Conservation (phyloP, 2,797 vertebrate genomes). For the Sebastes itinus region DNA sequence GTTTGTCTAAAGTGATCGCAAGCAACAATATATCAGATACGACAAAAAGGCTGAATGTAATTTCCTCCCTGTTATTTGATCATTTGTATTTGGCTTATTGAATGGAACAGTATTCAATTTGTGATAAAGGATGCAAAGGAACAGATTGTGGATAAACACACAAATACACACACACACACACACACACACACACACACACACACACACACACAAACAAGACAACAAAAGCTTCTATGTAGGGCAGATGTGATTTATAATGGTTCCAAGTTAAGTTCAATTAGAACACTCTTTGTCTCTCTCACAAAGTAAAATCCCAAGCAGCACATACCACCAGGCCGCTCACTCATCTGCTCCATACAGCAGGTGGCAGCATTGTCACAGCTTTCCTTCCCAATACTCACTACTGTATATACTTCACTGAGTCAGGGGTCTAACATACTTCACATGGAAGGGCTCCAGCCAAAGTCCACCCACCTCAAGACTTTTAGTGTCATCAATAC, state of each 20-base stretch:
- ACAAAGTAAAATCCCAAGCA: constrained; percentile 10
- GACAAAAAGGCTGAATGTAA: constrained; percentile 64
- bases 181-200: constrained; percentile 37
- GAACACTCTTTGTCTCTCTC: constrained; percentile 27
- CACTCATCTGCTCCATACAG: constrained; percentile 52
- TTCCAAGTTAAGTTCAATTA: constrained; percentile 54
- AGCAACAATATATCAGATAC: constrained; percentile 68
- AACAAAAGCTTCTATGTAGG: constrained; percentile 39
- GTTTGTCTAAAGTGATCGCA: constrained; percentile 58
- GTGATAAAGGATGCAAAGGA: constrained; percentile 52
- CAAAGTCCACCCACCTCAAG: constrained; percentile 35
- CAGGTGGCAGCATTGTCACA: constrained; percentile 84
- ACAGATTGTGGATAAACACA: constrained; percentile 22
- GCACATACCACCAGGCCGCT: background rate
- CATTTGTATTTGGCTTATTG: constrained; percentile 61
- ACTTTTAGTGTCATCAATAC: constrained; percentile 42
- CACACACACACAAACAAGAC: constrained; percentile 24
- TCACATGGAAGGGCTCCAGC: constrained; percentile 46
- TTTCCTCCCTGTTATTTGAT: constrained; percentile 72
- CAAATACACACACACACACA: constrained; percentile 27
- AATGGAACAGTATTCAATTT: constrained; percentile 66
- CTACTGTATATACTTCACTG: constrained; percentile 15
- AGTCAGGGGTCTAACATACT: constrained; percentile 47
- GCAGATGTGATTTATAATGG: constrained; percentile 63
- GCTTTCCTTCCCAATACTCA: constrained; percentile 15